Conservation (phyloP, 1,140 invertebrate species). For the Thaumetopoea pityocampa region DNA sequence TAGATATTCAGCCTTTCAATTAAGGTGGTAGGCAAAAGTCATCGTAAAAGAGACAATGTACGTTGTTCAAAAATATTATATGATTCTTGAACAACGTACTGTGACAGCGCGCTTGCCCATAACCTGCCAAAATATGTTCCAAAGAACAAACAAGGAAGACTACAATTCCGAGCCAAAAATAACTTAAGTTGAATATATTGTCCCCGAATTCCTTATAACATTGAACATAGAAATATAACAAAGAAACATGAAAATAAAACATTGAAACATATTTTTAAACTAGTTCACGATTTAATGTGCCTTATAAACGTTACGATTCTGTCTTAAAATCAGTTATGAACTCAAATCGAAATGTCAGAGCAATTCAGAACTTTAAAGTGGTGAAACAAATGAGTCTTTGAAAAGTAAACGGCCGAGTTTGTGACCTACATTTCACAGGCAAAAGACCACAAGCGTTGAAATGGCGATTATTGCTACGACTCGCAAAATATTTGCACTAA, state of each 20-base stretch:
- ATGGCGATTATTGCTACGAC: constrained; percentile 32
- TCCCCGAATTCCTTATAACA: too few relatives aligned
- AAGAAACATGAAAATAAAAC: background rate
- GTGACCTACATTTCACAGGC: constrained; percentile 28
- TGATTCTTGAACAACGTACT: too few relatives aligned
- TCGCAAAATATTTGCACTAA: too few relatives aligned
- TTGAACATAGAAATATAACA: too few relatives aligned
- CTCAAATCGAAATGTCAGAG: constrained; percentile 12
- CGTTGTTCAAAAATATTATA: too few relatives aligned
- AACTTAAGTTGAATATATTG: too few relatives aligned
- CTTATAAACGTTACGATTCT: background rate
- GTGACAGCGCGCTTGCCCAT: too few relatives aligned
- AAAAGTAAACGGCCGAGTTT: constrained; percentile 15
- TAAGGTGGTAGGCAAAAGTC: background rate
- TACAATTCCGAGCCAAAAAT: too few relatives aligned
- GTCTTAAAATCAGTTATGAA: constrained; percentile 9
- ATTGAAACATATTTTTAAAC: background rate
- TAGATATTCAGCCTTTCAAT: background rate
- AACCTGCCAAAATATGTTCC: too few relatives aligned
- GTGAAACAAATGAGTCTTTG: constrained; percentile 6
- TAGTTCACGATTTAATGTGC: background rate
- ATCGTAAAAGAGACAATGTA: too few relatives aligned
- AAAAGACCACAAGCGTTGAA: constrained; percentile 24
- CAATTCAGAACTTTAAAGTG: constrained; percentile 8
- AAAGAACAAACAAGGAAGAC: too few relatives aligned